Percentiles rank a stretch among this genome's conserved stretches.
phyloP scores from a whole-genome alignment of 1,140 invertebrate genomes.

The Doryteuthis pealeii region DNA sequence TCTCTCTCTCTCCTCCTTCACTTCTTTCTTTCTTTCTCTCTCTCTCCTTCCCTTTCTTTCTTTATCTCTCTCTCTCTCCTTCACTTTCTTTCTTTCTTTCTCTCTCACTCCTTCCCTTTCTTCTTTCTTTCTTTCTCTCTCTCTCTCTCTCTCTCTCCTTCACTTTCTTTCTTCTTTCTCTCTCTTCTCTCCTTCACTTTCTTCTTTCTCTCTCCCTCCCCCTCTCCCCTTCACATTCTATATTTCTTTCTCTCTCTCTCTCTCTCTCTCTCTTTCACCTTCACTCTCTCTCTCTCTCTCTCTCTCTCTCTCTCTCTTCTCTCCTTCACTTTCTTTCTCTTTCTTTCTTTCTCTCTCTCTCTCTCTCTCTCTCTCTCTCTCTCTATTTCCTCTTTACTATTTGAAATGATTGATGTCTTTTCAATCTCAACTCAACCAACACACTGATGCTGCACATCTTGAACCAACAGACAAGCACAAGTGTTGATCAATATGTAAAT shows the following conservation, averaged over 20 bases:
- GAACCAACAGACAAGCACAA: too few species aligned
- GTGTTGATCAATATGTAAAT: too few species aligned
- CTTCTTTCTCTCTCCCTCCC: not conserved
- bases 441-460: too few species aligned
- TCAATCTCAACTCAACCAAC: too few species aligned
- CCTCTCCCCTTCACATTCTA: not conserved
- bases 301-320: not conserved
- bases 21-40: not conserved
- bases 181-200: not conserved
- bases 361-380: too few species aligned
- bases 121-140: not conserved
- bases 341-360: too few species aligned
- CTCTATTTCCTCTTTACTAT: too few species aligned
- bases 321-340: too few species aligned
- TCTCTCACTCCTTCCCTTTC: too few species aligned
- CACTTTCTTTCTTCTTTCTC: not conserved
- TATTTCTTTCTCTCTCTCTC: not conserved
- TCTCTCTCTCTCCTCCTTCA: constrained; percentile 3
- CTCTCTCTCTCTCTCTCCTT: not conserved
- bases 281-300: not conserved
- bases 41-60: not conserved
- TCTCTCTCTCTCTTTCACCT: not conserved
- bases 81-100: too few species aligned
- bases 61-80: too few species aligned
- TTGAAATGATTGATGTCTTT: too few species aligned